Base-by-base conservation (phyloP, 2,113 vertebrate genomes). In the Plecotus auritus region DNA sequence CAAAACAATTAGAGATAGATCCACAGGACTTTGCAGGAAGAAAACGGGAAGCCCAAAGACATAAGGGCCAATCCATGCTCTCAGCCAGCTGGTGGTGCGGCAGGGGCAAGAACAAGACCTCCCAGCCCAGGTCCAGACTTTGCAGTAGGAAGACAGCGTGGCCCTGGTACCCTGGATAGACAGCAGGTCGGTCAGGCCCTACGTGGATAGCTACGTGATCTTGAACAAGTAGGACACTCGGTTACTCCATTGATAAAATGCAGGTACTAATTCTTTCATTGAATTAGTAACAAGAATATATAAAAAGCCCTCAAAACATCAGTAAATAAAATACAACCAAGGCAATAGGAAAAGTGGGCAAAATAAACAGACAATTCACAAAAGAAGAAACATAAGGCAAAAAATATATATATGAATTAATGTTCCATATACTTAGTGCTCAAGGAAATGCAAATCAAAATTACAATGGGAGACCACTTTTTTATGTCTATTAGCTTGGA, bases 121-220 rank as follows among this genome's bases (percentile, higher is more conserved):
- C 28, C 6, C 18, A 2, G 7, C 28, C 10, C 23, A 51, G 20
- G 45, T 12, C 74, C 47, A 42, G 20, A 40, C 2, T 17, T 9
- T 17, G 18, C 73, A 51, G 49, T 0, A 59, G 42, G n/a, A 90
- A 93, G 74, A 42, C 8, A n/a, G 32, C 1, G 0, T 16, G 30
- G 40, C 16, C 45, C 40, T 59, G 47, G 45, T 13, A 20, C 4
- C 37, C 30, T 30, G 47, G 42, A 14, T 30, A 40, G 2, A 67
- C 3, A 40, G 47, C 3, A 1, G 2, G 59, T 49, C 37, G 35
- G 9, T 42, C 47, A 18, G 32, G n/a, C n/a, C 87, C 30, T 32
- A n/a, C 0, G 0, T 14, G 30, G 40, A 56, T 30, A 35, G 10
- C 85, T 47, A 3, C 2, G 0, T 26, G 18, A 59, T 9, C 51